These are phyloP conservation scores for Parotocinclus haroldoi DNA, from an alignment of 2,797 vertebrate species.

Conservation along the genomic window DNA sequence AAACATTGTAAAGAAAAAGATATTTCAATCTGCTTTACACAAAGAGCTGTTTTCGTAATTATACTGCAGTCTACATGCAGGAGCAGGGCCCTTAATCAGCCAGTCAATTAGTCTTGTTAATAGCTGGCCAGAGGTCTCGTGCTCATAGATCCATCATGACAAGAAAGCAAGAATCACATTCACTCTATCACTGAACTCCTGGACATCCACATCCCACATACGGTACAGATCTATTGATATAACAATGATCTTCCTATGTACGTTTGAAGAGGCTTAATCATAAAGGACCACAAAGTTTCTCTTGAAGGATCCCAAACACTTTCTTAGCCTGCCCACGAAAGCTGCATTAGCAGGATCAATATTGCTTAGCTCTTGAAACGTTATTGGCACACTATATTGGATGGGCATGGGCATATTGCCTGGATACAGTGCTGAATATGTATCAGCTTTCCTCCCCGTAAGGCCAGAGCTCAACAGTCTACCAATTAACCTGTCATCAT, in stretches of 20 bases:
- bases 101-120: conserved; percentile 42
- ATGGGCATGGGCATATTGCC: neutral
- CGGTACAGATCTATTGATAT: neutral
- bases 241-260: neutral
- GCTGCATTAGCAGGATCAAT: conserved; percentile 30
- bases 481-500: conserved; percentile 14
- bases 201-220: neutral
- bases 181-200: too few species aligned
- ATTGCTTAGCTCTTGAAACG: conserved; percentile 22
- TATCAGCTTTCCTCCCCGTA: neutral
- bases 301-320: conserved; percentile 10
- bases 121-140: conserved; percentile 38
- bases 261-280: conserved; percentile 9
- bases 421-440: conserved; percentile 1
- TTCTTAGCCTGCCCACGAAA: conserved; percentile 16
- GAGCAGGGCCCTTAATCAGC: conserved; percentile 23
- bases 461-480: conserved; percentile 11
- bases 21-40: too few species aligned
- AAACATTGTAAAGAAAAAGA: too few species aligned
- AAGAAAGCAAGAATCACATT: conserved; percentile 1
- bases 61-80: conserved; percentile 8
- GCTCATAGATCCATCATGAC: conserved; percentile 36
- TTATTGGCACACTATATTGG: conserved; percentile 1
- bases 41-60: conserved; percentile 5
- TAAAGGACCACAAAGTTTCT: conserved; percentile 21